Conservation (phyloP, 2,888 invertebrate genomes). For the Drosophila recens region DNA sequence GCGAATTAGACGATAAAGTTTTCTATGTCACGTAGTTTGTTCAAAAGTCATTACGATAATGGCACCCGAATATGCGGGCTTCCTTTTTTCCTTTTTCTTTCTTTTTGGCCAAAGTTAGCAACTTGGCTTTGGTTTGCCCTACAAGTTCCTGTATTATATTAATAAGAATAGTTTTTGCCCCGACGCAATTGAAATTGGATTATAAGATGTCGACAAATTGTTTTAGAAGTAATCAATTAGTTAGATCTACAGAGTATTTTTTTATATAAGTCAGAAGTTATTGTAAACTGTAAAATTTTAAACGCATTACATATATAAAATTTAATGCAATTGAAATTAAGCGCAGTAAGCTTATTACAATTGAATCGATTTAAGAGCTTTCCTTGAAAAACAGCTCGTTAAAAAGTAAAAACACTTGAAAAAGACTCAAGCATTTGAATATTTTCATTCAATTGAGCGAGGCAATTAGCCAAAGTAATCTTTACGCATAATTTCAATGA, state of each 20-base stretch:
- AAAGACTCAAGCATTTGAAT: slow-evolving; percentile 6
- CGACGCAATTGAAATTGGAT: slow-evolving; percentile 25
- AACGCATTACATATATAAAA: not conserved
- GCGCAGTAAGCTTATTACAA: not conserved
- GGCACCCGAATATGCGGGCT: slow-evolving; percentile 13
- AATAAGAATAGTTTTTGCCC: slow-evolving; percentile 32
- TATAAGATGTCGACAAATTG: slow-evolving; percentile 8
- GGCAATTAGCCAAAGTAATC: slow-evolving; percentile 4
- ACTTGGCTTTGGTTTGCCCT: slow-evolving; percentile 12
- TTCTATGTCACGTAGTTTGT: slow-evolving; percentile 62
- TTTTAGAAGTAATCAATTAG: not conserved
- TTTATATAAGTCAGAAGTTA: not conserved
- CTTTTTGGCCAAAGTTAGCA: slow-evolving; percentile 2
- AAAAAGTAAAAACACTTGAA: not conserved
- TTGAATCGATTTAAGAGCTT: not conserved
- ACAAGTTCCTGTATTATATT: slow-evolving; percentile 11
- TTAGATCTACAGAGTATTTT: not conserved
- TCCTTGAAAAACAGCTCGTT: not conserved
- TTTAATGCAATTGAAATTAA: not conserved
- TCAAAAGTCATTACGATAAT: slow-evolving; percentile 54
- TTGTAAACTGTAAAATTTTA: too few species aligned
- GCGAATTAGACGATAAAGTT: slow-evolving; percentile 58
- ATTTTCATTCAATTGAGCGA: slow-evolving; percentile 2
- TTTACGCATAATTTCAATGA: not conserved
- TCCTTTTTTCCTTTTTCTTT: not conserved